Conservation (phyloP, 2,888 invertebrate species). For the Anoplius nigerrimus region DNA sequence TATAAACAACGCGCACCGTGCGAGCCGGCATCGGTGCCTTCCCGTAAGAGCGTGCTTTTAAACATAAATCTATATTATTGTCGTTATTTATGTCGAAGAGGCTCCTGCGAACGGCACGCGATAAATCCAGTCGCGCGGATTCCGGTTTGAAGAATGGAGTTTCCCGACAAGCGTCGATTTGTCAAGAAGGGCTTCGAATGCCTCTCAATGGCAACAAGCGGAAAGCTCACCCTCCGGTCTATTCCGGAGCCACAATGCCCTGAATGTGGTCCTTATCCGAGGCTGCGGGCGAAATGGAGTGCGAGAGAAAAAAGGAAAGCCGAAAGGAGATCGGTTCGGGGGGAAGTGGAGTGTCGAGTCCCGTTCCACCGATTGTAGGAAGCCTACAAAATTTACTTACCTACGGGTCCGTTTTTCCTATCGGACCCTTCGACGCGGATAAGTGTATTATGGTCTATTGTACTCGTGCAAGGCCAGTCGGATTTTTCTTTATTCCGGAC, state of each 20-base stretch:
- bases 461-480: no score
- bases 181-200: slow-evolving; percentile 72
- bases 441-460: slow-evolving; percentile 62
- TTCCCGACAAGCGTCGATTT: slow-evolving; percentile 73
- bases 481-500: no score
- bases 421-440: slow-evolving; percentile 63
- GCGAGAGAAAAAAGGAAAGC: slow-evolving; percentile 43
- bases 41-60: slow-evolving; percentile 24
- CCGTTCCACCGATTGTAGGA: slow-evolving; percentile 57
- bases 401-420: slow-evolving; percentile 43
- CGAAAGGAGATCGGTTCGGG: slow-evolving; percentile 7
- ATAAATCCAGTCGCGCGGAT: slow-evolving; percentile 66
- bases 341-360: slow-evolving; percentile 20
- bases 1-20: no score
- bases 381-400: slow-evolving; percentile 72
- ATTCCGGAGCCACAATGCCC: slow-evolving; percentile 66
- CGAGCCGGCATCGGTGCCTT: not conserved
- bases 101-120: slow-evolving; percentile 61
- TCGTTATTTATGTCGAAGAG: slow-evolving; percentile 66
- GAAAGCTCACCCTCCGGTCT: slow-evolving; percentile 68
- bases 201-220: slow-evolving; percentile 72
- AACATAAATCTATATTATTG: slow-evolving; percentile 67
- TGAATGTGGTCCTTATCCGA: slow-evolving; percentile 65
- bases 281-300: slow-evolving; percentile 42
- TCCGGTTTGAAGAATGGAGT: slow-evolving; percentile 66